Base-by-base conservation (phyloP, 2,797 vertebrate species). In the Picus viridis region DNA sequence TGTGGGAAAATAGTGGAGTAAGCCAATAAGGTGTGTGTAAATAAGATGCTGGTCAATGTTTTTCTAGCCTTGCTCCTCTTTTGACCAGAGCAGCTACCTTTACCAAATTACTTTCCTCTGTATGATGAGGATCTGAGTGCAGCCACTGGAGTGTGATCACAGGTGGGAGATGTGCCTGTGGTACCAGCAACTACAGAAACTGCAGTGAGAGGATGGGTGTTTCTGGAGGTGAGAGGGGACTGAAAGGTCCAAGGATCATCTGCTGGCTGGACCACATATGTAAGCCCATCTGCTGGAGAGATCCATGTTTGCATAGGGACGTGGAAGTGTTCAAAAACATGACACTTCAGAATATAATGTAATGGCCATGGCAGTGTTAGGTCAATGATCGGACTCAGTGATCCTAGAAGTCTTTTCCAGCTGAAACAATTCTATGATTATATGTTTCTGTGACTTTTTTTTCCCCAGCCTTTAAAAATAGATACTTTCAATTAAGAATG, bases 291-390 rank as follows among this genome's bases (percentile, higher is more conserved):
- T 70, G 4, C 27, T 2, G 12, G 30, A 57, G 63, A 62, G 15
- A 57, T 36, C 23, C 3, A 2, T 1, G 0, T 79, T n/a, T 34
- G 20, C 47, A 16, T 39, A 8, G 43, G 0, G 4, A 68, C 34
- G 10, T 49, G 47, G 47, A 49, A 11, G 10, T 49, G 20, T 22
- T 49, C 11, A 22, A 49, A 49, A 49, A 20, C 47, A 22, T 20
- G 19, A 49, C 47, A 23, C 20, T 49, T 49, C 41, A 43, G 41
- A 43, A 43, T 6, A 23, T 49, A 22, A 22, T 23, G 22, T 49
- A 49, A 49, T 49, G 20, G 47, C 22, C 47, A 49, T 49, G 47
- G 47, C 23, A 10, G 47, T 23, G 47, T 23, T 49, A 49, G 47
- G 47, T 49, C 47, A 49, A 22, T 49, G 47, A 22, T 49, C 23